Percentiles rank a stretch among this genome's conserved stretches.
Conservation (phyloP, 2,797 vertebrate genomes). For the Phataginus tricuspis region DNA sequence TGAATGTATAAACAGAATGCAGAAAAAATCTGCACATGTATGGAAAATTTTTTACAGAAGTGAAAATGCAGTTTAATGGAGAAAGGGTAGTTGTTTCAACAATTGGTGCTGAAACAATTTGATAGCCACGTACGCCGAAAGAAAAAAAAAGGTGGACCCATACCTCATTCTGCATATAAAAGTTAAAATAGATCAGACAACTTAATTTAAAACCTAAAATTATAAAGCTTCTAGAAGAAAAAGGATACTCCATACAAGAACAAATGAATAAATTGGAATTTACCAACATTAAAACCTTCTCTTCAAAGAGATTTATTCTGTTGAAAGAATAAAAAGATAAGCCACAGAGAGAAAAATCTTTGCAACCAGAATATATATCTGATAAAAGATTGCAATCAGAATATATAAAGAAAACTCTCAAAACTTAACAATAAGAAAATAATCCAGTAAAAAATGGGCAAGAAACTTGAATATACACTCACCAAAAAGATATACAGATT, state of each 20-base stretch:
- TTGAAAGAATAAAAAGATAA: background rate
- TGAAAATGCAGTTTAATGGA: background rate
- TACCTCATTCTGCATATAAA: background rate
- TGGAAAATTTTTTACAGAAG: conserved; percentile 19
- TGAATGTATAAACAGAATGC: background rate
- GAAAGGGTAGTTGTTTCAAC: background rate
- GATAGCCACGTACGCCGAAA: background rate
- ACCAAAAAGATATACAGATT: background rate
- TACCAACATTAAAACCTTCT: background rate
- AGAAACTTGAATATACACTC: background rate
- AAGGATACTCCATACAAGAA: background rate
- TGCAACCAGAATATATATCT: background rate
- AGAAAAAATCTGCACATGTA: background rate
- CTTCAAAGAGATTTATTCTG: background rate
- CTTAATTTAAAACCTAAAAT: background rate
- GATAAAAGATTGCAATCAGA: background rate
- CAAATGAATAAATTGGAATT: background rate
- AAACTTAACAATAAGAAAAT: conserved; percentile 13
- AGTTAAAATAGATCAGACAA: background rate
- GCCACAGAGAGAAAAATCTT: background rate
- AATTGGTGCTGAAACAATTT: background rate
- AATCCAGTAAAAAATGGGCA: background rate
- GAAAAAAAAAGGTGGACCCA: background rate
- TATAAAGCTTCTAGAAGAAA: background rate
- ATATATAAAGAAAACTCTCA: background rate